Base-by-base conservation (phyloP, 2,113 vertebrate species). In the Nematolebias whitei region DNA sequence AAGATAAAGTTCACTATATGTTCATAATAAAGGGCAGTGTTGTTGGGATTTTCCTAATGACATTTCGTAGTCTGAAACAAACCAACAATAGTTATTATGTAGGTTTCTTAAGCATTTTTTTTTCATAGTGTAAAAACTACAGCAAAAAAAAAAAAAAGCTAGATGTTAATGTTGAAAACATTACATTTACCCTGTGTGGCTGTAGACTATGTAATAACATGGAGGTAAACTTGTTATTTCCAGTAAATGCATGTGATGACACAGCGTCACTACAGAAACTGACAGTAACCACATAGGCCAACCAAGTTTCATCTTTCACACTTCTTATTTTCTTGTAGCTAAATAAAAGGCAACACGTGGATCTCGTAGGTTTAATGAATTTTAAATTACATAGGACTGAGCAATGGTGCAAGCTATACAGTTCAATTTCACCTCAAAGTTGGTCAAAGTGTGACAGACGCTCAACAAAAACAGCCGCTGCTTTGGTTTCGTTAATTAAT, bases 1-100 rank as follows among this genome's bases (percentile, higher is more conserved):
- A 11, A 24, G 35, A n/a, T 69, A 64, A 68, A 74, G 53, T 29
- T 72, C 60, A 57, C 39, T 5, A 12, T 54, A 68, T 68, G 53
- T 29, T 72, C 60, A 57, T 32, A 8, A 15, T 50, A 57, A 71
- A 67, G 60, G 41, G 7, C 22, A 19, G 8, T 40, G 57, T 26
- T 18, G 18, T 47, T 16, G 1, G 43, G 52, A 40, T 15, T 48
- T 40, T 12, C 57, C 15, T 0, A 2, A 49, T 53, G 39, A 43
- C 50, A 16, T 65, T 65, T 54, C 13, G 9, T 12, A 52, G 50
- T 12, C 20, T 26, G 9, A 9, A 24, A 26, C 16, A 38, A 58
- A 29, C n/a, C n/a, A n/a, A 47, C 57, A 29, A 32, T 9, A 45
- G 9, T n/a, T 47, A n/a, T 47, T 11, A 12, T 41, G 12, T 15